Percentiles rank a stretch among this genome's conserved stretches.
Evolutionary conservation across 35 echinoderm and acorn worm species (phyloP).

Genomic region (Strongylocentrotus purpuratus): DNA sequence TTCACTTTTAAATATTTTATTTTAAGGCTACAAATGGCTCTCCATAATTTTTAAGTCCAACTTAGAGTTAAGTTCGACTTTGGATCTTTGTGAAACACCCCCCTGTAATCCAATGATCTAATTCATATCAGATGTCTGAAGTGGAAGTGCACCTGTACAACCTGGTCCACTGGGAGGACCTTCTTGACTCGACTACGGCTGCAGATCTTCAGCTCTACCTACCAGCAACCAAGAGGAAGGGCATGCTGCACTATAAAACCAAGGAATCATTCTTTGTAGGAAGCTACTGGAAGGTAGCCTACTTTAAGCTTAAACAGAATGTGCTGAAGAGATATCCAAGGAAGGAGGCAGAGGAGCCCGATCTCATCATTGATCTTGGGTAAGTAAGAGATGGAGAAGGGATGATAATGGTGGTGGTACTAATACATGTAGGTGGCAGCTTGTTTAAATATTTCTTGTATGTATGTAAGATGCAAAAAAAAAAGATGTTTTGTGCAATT

Average conservation of each 20-base stretch:
- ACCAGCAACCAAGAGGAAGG: constrained; percentile 58
- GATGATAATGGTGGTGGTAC: not conserved
- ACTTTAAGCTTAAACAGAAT: constrained; percentile 61
- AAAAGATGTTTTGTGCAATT: too few species aligned
- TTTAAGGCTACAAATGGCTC: too few species aligned
- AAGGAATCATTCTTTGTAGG: constrained; percentile 52
- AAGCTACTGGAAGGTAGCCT: constrained; percentile 68
- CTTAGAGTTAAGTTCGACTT: too few species aligned
- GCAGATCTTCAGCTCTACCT: constrained; percentile 66
- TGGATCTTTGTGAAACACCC: not conserved
- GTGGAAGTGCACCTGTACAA: constrained; percentile 68
- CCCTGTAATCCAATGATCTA: not conserved
- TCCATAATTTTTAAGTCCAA: too few species aligned
- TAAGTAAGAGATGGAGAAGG: not conserved
- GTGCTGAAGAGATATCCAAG: constrained; percentile 56
- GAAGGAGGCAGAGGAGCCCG: constrained; percentile 48
- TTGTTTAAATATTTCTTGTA: too few species aligned
- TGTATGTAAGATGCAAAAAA: too few species aligned
- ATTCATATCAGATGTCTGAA: constrained; percentile 54
- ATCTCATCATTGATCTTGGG: constrained; percentile 65
- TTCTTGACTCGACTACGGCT: constrained; percentile 49
- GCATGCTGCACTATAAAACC: constrained; percentile 61
- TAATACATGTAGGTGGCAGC: too few species aligned
- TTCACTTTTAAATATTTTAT: too few species aligned
- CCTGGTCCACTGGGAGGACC: constrained; percentile 81